These are phyloP conservation scores for Mythimna lalbum DNA, from an alignment of 2,888 invertebrate genomes.

Conservation along the genomic window DNA sequence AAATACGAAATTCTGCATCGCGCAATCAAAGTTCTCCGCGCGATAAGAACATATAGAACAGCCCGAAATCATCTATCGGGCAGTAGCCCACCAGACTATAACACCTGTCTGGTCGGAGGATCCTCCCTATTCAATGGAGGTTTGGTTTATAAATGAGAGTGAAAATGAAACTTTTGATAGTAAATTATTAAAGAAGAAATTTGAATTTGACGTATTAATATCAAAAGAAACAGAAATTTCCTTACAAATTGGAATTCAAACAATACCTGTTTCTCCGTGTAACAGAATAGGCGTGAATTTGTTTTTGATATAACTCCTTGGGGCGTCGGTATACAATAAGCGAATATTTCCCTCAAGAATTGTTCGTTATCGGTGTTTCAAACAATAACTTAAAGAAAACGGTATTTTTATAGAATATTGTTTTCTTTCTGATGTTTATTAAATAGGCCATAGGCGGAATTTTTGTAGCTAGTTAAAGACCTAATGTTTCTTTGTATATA, in stretches of 20 bases:
- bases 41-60: no score
- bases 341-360: conserved; percentile 50
- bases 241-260: conserved; percentile 30
- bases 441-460: not conserved
- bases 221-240: conserved; percentile 12
- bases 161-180: no score
- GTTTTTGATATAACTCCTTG: conserved; percentile 17
- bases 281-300: conserved; percentile 36
- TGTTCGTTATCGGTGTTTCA: conserved; percentile 20
- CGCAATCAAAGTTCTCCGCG: no score
- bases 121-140: no score
- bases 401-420: conserved; percentile 12
- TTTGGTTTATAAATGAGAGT: no score
- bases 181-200: no score
- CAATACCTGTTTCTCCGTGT: conserved; percentile 21
- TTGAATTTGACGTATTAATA: conserved; percentile 5
- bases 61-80: no score
- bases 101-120: no score
- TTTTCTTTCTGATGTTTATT: conserved; percentile 18
- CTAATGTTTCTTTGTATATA: not conserved
- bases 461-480: not conserved
- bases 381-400: conserved; percentile 37
- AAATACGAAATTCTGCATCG: no score
- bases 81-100: no score
- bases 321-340: conserved; percentile 33